phyloP scores from a whole-genome alignment of 2,888 invertebrate species.

The Phymatocera aterrima region DNA sequence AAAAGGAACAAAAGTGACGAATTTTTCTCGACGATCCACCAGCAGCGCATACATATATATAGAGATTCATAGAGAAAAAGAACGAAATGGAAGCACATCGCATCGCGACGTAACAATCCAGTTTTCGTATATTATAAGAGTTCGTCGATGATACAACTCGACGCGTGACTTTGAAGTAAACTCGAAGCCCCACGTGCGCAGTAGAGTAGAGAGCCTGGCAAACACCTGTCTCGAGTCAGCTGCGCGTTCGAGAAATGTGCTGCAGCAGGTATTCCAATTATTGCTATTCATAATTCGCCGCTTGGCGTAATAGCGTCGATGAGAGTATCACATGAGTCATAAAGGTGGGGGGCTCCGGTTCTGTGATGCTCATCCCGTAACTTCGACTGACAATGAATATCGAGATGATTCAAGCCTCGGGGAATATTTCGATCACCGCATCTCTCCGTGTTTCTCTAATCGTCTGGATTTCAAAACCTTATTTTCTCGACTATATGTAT shows the following conservation, averaged over 20 bases:
- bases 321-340: no score
- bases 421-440: no score
- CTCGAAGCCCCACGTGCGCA: slow-evolving; percentile 3
- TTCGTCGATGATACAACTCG: slow-evolving; percentile 3
- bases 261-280: background rate
- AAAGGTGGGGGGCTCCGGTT: no score
- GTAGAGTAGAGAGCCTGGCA: background rate
- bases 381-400: no score
- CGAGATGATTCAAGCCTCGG: no score
- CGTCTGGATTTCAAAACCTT: background rate
- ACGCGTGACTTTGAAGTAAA: slow-evolving; percentile 12
- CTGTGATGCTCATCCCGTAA: no score
- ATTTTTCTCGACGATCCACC: background rate
- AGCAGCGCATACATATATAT: background rate
- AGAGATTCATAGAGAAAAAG: background rate
- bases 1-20: background rate
- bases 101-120: background rate
- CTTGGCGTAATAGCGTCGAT: background rate
- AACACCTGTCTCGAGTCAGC: background rate
- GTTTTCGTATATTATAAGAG: background rate
- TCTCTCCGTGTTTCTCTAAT: background rate
- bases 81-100: background rate
- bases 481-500: background rate
- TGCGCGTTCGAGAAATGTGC: background rate
- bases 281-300: background rate